Percentiles rank a stretch among this genome's conserved stretches.
Conservation (phyloP, 2,113 vertebrate species). For the Steatornis caripensis region DNA sequence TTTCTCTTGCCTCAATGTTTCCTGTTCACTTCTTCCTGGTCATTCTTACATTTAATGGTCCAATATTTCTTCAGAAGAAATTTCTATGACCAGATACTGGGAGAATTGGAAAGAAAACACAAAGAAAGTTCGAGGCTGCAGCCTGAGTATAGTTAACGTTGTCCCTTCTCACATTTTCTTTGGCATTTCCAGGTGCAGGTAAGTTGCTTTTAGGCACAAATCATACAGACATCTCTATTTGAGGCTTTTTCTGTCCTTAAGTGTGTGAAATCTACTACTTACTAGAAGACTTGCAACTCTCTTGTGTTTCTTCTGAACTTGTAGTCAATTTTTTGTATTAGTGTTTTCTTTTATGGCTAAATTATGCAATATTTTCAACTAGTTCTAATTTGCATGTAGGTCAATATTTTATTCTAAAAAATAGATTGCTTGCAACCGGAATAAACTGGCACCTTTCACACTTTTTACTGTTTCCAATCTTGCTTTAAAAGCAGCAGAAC, state of each 20-base stretch:
- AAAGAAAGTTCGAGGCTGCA: background rate
- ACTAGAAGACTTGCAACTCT: background rate
- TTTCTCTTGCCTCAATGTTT: background rate
- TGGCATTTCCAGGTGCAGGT: background rate
- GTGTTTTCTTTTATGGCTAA: background rate
- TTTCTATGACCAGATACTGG: background rate
- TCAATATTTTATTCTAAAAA: background rate
- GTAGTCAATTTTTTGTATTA: background rate
- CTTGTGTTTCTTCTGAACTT: background rate
- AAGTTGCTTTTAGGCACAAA: background rate
- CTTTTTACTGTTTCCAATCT: background rate
- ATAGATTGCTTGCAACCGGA: background rate
- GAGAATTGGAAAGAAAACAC: background rate
- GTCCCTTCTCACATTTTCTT: background rate
- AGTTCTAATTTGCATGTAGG: background rate
- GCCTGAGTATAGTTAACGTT: background rate
- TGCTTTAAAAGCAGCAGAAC: background rate
- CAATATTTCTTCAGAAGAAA: background rate
- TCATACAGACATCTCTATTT: background rate
- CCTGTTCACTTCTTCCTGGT: background rate
- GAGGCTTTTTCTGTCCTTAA: background rate
- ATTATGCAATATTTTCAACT: background rate
- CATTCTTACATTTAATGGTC: background rate
- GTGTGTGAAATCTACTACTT: background rate
- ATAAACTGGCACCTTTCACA: background rate